These are phyloP conservation scores for Onychomys leucogaster DNA, from an alignment of 2,797 vertebrate species.

Conservation along the genomic window DNA sequence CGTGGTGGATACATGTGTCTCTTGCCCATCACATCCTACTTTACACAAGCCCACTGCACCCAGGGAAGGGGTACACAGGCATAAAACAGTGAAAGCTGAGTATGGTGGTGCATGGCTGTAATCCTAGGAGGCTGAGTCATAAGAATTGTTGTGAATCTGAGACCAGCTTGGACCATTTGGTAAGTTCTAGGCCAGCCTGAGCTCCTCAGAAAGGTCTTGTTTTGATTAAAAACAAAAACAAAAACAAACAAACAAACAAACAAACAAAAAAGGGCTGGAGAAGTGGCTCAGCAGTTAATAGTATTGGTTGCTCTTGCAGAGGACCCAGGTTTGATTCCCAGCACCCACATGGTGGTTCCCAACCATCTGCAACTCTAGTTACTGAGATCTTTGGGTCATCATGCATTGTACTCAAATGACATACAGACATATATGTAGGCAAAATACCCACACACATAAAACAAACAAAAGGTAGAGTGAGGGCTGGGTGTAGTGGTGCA, in stretches of 20 bases:
- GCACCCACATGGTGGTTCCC: background rate
- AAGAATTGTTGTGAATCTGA: background rate
- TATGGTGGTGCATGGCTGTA: background rate
- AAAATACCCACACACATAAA: background rate
- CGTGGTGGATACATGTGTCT: background rate
- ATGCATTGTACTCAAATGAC: background rate
- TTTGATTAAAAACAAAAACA: background rate
- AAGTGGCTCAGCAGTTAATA: background rate
- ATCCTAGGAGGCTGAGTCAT: background rate
- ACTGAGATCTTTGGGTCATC: background rate
- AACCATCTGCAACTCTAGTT: background rate
- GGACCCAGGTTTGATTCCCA: background rate
- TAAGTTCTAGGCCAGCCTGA: background rate
- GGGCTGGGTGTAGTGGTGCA: background rate
- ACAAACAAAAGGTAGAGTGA: background rate
- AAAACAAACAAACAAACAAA: background rate
- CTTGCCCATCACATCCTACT: accelerated
- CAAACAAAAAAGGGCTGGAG: no score
- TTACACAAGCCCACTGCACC: background rate
- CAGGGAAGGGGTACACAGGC: background rate
- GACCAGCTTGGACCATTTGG: background rate
- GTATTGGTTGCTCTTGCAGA: background rate
- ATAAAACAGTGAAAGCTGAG: no score
- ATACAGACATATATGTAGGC: background rate
- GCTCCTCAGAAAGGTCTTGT: background rate